phyloP scores from a whole-genome alignment of 2,113 vertebrate species.

The Pelecanoides urinatrix region DNA sequence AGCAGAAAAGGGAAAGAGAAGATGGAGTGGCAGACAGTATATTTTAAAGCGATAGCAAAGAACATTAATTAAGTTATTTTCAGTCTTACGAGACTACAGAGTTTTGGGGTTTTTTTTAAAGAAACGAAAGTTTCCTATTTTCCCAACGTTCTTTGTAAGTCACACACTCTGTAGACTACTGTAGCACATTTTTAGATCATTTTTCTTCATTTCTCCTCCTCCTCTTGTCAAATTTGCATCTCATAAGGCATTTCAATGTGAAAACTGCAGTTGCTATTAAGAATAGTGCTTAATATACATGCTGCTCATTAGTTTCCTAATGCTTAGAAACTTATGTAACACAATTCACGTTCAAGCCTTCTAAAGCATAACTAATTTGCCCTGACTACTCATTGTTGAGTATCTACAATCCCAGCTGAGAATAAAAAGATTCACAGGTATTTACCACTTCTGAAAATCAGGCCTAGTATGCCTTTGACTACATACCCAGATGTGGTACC shows the following conservation, averaged over 20 bases:
- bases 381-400: neutral
- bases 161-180: neutral
- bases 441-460: neutral
- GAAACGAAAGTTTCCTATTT: slow-evolving; percentile 24
- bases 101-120: neutral
- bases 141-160: neutral
- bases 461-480: neutral
- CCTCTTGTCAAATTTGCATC: neutral
- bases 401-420: neutral
- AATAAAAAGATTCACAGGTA: neutral
- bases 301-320: neutral
- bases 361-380: neutral
- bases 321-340: neutral
- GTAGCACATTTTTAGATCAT: neutral
- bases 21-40: neutral
- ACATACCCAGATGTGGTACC: neutral
- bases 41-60: slow-evolving; percentile 12
- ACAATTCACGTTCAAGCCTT: neutral
- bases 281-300: neutral
- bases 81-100: neutral
- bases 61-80: slow-evolving; percentile 16
- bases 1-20: slow-evolving; percentile 25
- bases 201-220: neutral
- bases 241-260: neutral
- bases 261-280: neutral